Conservation (phyloP, 2,888 invertebrate species). For the Nomada fabriciana region DNA sequence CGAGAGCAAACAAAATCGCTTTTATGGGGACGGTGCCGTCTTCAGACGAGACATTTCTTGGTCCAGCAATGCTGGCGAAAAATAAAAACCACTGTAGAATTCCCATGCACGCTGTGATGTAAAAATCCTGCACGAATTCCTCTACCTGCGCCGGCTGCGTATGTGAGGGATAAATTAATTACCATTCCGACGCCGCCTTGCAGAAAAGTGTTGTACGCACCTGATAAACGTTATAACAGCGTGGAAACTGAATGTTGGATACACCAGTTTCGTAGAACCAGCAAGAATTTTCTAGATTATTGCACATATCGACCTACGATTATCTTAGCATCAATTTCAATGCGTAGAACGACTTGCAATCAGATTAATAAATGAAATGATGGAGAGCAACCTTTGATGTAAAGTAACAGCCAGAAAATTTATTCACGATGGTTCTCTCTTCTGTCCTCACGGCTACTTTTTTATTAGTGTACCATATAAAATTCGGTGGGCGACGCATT, state of each 20-base stretch:
- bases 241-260: slow-evolving; percentile 66
- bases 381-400: slow-evolving; percentile 61
- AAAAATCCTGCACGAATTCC: slow-evolving; percentile 65
- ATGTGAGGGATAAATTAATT: slow-evolving; percentile 3
- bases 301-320: slow-evolving; percentile 68
- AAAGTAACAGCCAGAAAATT: slow-evolving; percentile 67
- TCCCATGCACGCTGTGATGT: slow-evolving; percentile 65
- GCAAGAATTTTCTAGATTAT: slow-evolving; percentile 64
- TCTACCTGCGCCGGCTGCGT: slow-evolving; percentile 54
- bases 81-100: slow-evolving; percentile 66
- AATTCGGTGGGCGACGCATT: slow-evolving; percentile 50
- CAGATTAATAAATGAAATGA: not conserved
- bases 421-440: slow-evolving; percentile 62
- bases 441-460: slow-evolving; percentile 33
- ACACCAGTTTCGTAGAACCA: slow-evolving; percentile 66
- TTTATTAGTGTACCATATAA: slow-evolving; percentile 64
- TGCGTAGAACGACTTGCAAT: no score
- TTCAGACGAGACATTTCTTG: slow-evolving; percentile 46
- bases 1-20: slow-evolving; percentile 61
- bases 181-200: no score
- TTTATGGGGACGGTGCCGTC: slow-evolving; percentile 59
- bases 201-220: slow-evolving; percentile 18
- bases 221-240: slow-evolving; percentile 66
- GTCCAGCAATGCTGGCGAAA: slow-evolving; percentile 49
- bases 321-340: not conserved